Conservation (phyloP, 2,113 vertebrate species). For the Poecile atricapillus region DNA sequence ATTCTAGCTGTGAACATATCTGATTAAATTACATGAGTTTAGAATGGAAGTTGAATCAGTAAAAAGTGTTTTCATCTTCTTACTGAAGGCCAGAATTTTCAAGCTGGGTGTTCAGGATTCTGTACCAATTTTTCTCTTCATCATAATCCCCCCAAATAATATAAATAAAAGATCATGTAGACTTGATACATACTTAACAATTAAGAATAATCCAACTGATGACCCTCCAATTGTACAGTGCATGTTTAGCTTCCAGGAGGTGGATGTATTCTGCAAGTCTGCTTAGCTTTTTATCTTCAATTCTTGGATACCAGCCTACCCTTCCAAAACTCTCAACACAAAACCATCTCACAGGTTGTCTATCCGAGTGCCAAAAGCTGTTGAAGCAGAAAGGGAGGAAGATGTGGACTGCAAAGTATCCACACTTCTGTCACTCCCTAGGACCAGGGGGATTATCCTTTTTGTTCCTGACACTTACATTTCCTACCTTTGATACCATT, state of each 20-base stretch:
- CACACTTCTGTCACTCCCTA: neutral
- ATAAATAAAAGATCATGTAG: neutral
- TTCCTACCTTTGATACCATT: neutral
- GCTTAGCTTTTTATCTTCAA: neutral
- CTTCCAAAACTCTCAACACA: neutral
- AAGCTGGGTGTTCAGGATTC: constrained; percentile 4
- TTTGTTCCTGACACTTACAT: neutral
- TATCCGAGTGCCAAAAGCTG: neutral
- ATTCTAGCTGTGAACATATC: constrained; percentile 60
- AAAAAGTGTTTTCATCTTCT: constrained; percentile 50
- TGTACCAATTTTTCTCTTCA: neutral
- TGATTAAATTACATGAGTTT: constrained; percentile 67
- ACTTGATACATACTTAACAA: neutral
- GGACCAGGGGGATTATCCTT: neutral
- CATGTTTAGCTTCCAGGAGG: neutral
- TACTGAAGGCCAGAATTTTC: constrained; percentile 33
- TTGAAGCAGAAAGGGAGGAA: neutral
- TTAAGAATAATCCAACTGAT: neutral
- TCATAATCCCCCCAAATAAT: neutral
- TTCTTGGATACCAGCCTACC: constrained; percentile 18
- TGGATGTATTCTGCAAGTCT: neutral
- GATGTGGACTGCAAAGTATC: neutral
- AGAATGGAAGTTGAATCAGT: constrained; percentile 57
- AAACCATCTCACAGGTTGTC: constrained; percentile 44
- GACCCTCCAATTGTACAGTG: neutral